A percentile compares a stretch with the other conserved stretches of the same genome.
Conservation (phyloP, 2,113 vertebrate species). For the Argyrosomus japonicus region DNA sequence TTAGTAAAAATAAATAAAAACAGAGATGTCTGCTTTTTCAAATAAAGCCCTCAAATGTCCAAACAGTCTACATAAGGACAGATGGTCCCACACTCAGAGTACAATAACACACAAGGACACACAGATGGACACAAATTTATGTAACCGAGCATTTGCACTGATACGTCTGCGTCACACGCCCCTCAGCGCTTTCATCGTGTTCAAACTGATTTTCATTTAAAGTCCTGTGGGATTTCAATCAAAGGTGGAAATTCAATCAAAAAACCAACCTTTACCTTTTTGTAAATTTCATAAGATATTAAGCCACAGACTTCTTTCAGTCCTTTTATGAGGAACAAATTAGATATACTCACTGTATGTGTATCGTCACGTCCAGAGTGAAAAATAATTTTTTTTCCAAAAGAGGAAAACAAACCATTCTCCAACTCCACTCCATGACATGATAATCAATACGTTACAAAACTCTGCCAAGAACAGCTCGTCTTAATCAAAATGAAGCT, state of each 20-base stretch:
- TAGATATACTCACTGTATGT: not conserved
- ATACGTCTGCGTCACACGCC: no score
- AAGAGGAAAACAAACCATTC: not conserved
- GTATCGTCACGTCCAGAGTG: not conserved
- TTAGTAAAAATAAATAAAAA: no score
- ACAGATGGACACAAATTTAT: no score
- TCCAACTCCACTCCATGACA: not conserved
- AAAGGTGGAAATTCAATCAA: not conserved
- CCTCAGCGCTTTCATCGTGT: no score
- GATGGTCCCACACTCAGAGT: no score
- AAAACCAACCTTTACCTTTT: not conserved
- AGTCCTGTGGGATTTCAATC: not conserved
- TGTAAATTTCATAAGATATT: not conserved
- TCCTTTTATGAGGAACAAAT: not conserved
- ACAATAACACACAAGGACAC: no score
- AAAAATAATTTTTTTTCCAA: not conserved
- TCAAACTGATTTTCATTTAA: not conserved
- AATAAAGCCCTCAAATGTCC: no score
- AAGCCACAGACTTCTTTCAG: not conserved
- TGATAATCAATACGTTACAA: slow-evolving; percentile 2
- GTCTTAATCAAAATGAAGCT: slow-evolving; percentile 20
- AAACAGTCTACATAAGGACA: no score
- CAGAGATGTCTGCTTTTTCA: no score
- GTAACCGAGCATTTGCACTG: no score
- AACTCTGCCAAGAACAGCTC: not conserved